These are phyloP conservation scores for Microchirus variegatus DNA, from an alignment of 2,797 vertebrate species.

Conservation along the genomic window DNA sequence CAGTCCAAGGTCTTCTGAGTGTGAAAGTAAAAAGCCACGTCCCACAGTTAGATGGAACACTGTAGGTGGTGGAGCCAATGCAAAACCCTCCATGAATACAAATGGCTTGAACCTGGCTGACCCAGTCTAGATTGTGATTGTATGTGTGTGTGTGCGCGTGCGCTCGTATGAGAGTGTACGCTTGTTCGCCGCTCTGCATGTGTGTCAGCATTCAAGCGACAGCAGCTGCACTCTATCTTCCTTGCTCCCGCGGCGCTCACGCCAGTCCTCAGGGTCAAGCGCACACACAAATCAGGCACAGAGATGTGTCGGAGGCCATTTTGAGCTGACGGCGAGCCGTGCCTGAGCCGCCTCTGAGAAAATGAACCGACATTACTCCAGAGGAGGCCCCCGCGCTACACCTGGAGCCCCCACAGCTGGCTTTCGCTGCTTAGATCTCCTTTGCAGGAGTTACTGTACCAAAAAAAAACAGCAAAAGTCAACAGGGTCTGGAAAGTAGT, in stretches of 20 bases:
- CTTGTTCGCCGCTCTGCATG: constrained; percentile 49
- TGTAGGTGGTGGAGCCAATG: constrained; percentile 78
- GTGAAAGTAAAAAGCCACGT: constrained; percentile 69
- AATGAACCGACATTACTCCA: constrained; percentile 74
- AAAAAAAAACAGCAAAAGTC: constrained; percentile 35
- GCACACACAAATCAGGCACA: constrained; percentile 73
- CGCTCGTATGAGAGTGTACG: constrained; percentile 21
- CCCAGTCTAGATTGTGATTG: constrained; percentile 76
- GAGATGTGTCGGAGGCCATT: constrained; percentile 75
- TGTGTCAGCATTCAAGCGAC: constrained; percentile 67
- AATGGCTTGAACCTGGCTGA: constrained; percentile 78
- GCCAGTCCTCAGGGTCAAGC: constrained; percentile 73
- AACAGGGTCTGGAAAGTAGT: constrained; percentile 40
- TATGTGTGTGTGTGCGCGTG: constrained; percentile 47
- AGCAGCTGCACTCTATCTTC: constrained; percentile 74
- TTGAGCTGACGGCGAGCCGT: constrained; percentile 70
- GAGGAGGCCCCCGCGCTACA: constrained; percentile 59
- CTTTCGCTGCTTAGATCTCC: constrained; percentile 38
- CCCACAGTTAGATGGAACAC: constrained; percentile 75
- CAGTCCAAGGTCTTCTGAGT: constrained; percentile 69
- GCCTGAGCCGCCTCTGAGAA: constrained; percentile 68
- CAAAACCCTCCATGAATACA: constrained; percentile 81
- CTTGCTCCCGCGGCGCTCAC: constrained; percentile 65
- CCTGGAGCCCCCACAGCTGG: constrained; percentile 46
- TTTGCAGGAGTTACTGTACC: constrained; percentile 46